These are phyloP conservation scores for Orussus abietinus DNA, from an alignment of 1,140 invertebrate genomes.

Conservation along the genomic window DNA sequence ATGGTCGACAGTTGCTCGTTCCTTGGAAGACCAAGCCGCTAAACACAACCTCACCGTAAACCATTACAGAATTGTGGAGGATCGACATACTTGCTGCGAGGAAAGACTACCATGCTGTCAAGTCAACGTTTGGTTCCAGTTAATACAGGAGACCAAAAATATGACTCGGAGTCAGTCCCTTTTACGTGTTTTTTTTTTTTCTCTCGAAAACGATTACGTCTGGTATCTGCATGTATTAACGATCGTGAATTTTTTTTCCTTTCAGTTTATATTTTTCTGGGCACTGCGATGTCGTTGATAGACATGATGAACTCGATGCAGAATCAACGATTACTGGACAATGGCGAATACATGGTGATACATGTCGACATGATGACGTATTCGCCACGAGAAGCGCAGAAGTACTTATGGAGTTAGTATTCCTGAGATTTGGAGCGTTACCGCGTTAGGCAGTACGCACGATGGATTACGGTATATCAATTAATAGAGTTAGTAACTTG, in stretches of 20 bases:
- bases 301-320: constrained; percentile 91
- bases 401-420: constrained; percentile 86
- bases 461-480: too few species aligned
- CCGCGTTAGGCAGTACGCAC: too few species aligned
- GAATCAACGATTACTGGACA: constrained; percentile 76
- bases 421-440: too few species aligned
- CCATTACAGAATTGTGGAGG: constrained; percentile 64
- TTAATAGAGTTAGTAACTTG: too few species aligned
- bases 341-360: constrained; percentile 93
- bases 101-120: constrained; percentile 69
- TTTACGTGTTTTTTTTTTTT: constrained; percentile 19
- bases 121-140: constrained; percentile 73
- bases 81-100: constrained; percentile 72
- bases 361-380: constrained; percentile 89
- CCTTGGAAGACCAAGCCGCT: constrained; percentile 67
- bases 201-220: constrained; percentile 4
- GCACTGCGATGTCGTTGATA: constrained; percentile 71
- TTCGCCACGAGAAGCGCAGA: constrained; percentile 67
- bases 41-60: constrained; percentile 78
- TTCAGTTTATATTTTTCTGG: constrained; percentile 90
- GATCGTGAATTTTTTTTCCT: constrained; percentile 43
- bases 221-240: too few species aligned
- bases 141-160: constrained; percentile 85
- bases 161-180: constrained; percentile 76
- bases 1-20: constrained; percentile 74